phyloP scores from a whole-genome alignment of 1,140 invertebrate genomes.

The Drosophila kikkawai region DNA sequence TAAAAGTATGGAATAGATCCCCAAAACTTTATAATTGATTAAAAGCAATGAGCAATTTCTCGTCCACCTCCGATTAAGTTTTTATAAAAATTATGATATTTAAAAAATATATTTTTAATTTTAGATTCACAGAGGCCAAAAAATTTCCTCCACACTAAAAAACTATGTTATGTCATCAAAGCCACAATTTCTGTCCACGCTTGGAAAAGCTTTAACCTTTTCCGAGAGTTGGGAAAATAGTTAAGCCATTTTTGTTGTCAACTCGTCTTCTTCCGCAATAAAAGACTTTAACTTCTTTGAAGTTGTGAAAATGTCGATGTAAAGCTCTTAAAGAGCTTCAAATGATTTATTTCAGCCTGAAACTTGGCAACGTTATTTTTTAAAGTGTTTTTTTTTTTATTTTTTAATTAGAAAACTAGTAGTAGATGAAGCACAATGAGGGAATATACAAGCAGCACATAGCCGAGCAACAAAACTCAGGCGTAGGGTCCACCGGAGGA shows the following conservation, averaged over 20 bases:
- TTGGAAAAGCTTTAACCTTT: slow-evolving; percentile 12
- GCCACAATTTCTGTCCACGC: too few relatives aligned
- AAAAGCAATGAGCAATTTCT: neutral
- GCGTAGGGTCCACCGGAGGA: slow-evolving; percentile 48
- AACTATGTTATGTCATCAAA: neutral
- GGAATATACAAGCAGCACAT: slow-evolving; percentile 36
- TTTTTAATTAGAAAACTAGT: slow-evolving; percentile 55
- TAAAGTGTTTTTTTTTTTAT: slow-evolving; percentile 26
- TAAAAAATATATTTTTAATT: neutral
- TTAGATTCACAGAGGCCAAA: neutral
- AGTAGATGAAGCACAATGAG: slow-evolving; percentile 51
- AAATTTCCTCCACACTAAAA: neutral
- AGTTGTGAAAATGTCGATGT: slow-evolving; percentile 12
- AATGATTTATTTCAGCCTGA: slow-evolving; percentile 2
- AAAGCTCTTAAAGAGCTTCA: slow-evolving; percentile 22
- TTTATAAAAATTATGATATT: neutral
- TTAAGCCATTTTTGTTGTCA: neutral
- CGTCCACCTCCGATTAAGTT: neutral
- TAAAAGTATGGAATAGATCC: too few relatives aligned
- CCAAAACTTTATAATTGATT: neutral
- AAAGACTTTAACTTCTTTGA: slow-evolving; percentile 1
- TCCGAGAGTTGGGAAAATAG: slow-evolving; percentile 1
- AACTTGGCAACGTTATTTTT: slow-evolving; percentile 21
- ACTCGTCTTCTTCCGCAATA: slow-evolving; percentile 14
- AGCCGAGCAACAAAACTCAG: slow-evolving; percentile 38